A percentile compares a stretch with the other conserved stretches of the same genome.
Evolutionary conservation across 2,888 invertebrate genomes (phyloP).

Genomic region (Plebejus argus): DNA sequence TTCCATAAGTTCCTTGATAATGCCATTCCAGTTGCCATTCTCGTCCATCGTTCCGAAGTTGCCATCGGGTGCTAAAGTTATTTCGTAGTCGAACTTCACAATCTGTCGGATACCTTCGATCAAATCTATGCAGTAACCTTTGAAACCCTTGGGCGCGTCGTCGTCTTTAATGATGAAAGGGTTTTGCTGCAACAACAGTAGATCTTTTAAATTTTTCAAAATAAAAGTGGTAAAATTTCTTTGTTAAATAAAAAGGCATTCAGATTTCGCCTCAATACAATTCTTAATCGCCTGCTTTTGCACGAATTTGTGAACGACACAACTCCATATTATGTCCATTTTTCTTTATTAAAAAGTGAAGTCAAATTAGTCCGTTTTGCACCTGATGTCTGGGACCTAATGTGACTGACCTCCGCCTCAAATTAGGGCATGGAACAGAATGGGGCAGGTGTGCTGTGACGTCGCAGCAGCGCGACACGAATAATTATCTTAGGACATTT

Average conservation of each 20-base stretch:
- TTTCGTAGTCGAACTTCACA: conserved; percentile 94
- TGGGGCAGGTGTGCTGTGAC: conserved; percentile 18
- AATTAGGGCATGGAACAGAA: conserved; percentile 21
- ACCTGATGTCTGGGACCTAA: conserved; percentile 12
- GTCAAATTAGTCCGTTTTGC: conserved; percentile 4
- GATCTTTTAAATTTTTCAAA: neutral
- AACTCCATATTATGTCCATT: neutral
- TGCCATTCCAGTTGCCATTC: conserved; percentile 91
- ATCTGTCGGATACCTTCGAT: conserved; percentile 92
- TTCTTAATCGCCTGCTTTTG: neutral
- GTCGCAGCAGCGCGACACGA: neutral
- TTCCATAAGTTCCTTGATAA: conserved; percentile 90
- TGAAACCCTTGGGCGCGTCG: conserved; percentile 83
- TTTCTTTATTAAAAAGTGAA: neutral
- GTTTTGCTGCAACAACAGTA: conserved; percentile 82
- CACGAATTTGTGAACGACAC: neutral
- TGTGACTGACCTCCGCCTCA: neutral
- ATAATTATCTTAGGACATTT: neutral
- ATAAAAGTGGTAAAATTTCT: neutral
- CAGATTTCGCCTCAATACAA: neutral
- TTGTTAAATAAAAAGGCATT: neutral
- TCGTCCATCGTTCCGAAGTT: conserved; percentile 95
- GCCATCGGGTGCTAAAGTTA: conserved; percentile 89
- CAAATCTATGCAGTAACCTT: conserved; percentile 97
- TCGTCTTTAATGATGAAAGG: conserved; percentile 90